These are phyloP conservation scores for Oxyura jamaicensis DNA, from an alignment of 2,113 vertebrate genomes.

Conservation along the genomic window DNA sequence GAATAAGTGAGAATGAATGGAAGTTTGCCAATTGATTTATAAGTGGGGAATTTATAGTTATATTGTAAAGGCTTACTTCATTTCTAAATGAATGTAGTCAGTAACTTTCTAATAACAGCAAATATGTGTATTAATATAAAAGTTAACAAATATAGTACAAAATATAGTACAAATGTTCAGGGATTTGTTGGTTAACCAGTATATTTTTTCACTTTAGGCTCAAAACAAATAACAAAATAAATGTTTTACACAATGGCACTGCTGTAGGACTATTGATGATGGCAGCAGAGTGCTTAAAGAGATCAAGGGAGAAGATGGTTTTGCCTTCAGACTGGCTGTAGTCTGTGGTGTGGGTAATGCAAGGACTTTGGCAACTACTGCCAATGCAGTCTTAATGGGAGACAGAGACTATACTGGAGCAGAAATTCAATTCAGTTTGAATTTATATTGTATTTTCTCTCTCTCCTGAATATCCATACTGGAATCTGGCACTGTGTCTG, in stretches of 20 bases:
- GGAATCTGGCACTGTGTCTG: neutral
- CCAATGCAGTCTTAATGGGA: constrained; percentile 16
- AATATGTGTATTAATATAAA: neutral
- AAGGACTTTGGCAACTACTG: neutral
- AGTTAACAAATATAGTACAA: neutral
- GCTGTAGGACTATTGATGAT: neutral
- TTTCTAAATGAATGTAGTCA: neutral
- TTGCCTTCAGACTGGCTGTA: constrained; percentile 25
- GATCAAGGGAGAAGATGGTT: constrained; percentile 17
- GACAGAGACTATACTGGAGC: constrained; percentile 29
- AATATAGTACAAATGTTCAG: neutral
- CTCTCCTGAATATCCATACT: neutral
- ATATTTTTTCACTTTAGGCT: neutral
- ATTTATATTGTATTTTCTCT: constrained; percentile 53
- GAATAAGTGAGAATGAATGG: neutral
- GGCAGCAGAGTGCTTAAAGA: neutral
- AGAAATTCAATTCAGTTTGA: constrained; percentile 57
- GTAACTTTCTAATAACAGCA: neutral
- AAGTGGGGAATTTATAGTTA: neutral
- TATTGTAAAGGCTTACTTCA: neutral
- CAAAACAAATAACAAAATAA: neutral
- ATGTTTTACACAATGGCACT: neutral
- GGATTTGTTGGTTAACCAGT: neutral
- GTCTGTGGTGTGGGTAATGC: neutral
- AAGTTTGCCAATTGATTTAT: neutral